A percentile compares a stretch with the other conserved stretches of the same genome.
Conservation (phyloP, 2,113 vertebrate species). For the Caranx melampygus region DNA sequence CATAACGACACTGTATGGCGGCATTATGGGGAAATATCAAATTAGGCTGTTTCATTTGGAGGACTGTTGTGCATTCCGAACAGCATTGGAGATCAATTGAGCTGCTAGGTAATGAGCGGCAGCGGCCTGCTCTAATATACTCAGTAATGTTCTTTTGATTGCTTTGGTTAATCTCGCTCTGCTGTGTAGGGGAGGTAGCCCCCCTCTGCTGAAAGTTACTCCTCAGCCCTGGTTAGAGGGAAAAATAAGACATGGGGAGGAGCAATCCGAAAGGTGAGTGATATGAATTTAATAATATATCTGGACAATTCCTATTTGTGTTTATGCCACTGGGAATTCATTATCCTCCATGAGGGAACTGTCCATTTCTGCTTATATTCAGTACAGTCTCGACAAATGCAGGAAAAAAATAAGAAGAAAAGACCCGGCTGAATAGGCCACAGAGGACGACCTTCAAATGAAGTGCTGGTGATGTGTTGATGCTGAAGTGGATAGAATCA, state of each 20-base stretch:
- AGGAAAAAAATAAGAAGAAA: conserved; percentile 2
- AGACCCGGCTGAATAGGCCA: conserved; percentile 35
- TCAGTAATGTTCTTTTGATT: conserved; percentile 86
- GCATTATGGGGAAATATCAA: conserved; percentile 83
- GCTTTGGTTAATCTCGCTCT: conserved; percentile 82
- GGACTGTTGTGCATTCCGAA: conserved; percentile 78
- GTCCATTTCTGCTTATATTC: background rate
- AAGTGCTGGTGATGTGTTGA: conserved; percentile 36
- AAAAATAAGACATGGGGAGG: conserved; percentile 21
- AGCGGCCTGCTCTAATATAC: conserved; percentile 80
- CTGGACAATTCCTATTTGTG: conserved; percentile 12
- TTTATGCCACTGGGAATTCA: conserved; percentile 20
- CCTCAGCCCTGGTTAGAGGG: conserved; percentile 48
- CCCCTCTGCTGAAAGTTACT: conserved; percentile 24
- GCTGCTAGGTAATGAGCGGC: conserved; percentile 79
- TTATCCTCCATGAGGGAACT: background rate
- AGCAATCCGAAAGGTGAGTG: background rate
- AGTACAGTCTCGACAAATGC: conserved; percentile 1
- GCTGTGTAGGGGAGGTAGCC: conserved; percentile 45
- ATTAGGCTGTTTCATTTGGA: conserved; percentile 84
- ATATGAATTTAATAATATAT: conserved; percentile 44
- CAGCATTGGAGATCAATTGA: conserved; percentile 81
- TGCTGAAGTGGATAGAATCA: conserved; percentile 58
- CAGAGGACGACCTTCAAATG: conserved; percentile 42
- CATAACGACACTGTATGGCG: conserved; percentile 78